Base-by-base conservation (phyloP, 2,113 vertebrate species). In the Mirza zaza region DNA sequence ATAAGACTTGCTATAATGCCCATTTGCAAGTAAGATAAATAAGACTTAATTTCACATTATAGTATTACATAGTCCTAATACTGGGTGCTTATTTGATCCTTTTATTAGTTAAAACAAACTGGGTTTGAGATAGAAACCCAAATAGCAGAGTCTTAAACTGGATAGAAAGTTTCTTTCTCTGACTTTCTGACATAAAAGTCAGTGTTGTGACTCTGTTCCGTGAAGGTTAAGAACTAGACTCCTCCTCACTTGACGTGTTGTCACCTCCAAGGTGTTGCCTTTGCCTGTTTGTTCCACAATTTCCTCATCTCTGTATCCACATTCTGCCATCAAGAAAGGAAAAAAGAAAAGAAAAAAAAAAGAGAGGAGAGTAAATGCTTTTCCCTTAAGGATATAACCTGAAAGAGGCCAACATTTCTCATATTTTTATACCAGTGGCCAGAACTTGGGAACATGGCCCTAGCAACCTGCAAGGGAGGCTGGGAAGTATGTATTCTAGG, bases 231-330 rank as follows among this genome's bases (percentile, higher is more conserved):
- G 21, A 34, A 3, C 9, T 15, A 36, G 13, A 1, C 0, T 13
- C 5, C 2, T 70, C 21, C 39, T 85, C 11, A 27, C 6, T 39
- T 8, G 17, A 23, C 18, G 7, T 10, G 6, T 23, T 67, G 27
- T 13, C 32, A 4, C 8, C 0, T 88, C 52, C 13, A 11, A 18
- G 14, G 1, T 12, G 25, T 23, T 12, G 2, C 14, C 48, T 32
- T 73, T n/a, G 34, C 8, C 15, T 81, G 0, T n/a, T 57, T 23
- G 13, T 5, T n/a, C 42, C 23, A 34, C 34, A 39, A 55, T 6
- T 10, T 8, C 29, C 29, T 91, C 14, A 71, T 9, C 3, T 94
- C 27, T 67, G 5, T 18, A 12, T 32, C 52, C n/a, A 73, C 7
- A 5, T 13, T 42, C 8, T 2, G 3, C 3, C 1, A 34, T 52